Evolutionary conservation across 1,140 invertebrate genomes (phyloP).

Genomic region (Ectropis grisescens): DNA sequence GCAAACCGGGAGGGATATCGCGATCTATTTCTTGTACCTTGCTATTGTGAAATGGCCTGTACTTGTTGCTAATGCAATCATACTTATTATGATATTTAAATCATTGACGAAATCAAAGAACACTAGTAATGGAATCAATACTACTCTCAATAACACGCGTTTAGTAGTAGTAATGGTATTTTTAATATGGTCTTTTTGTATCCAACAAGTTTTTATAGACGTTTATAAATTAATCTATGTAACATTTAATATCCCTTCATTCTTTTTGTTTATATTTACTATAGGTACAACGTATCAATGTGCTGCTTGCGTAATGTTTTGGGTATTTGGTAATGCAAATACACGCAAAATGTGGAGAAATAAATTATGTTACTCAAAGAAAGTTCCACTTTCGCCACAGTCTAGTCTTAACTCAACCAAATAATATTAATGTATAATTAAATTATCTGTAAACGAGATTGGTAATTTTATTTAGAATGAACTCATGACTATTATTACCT

Average conservation of each 20-base stretch:
- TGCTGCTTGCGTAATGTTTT: constrained; percentile 46
- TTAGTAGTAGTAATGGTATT: constrained; percentile 39
- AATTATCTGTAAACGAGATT: too few relatives aligned
- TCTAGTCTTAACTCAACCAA: too few relatives aligned
- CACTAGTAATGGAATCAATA: constrained; percentile 26
- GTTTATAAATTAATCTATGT: constrained; percentile 24
- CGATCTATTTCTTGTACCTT: constrained; percentile 23
- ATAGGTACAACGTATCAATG: constrained; percentile 40
- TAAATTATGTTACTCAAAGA: too few relatives aligned
- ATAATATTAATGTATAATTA: too few relatives aligned
- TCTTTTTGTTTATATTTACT: constrained; percentile 20
- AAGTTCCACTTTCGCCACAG: too few relatives aligned
- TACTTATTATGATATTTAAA: constrained; percentile 31
- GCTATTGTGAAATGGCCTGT: constrained; percentile 45
- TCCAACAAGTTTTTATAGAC: constrained; percentile 43
- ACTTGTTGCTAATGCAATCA: constrained; percentile 27
- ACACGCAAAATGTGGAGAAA: constrained; percentile 41
- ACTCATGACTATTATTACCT: too few relatives aligned
- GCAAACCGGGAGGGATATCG: constrained; percentile 9
- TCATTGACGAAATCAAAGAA: constrained; percentile 28
- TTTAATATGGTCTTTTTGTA: constrained; percentile 42
- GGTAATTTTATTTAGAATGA: too few relatives aligned
- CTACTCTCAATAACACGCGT: constrained; percentile 29
- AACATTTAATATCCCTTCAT: neutral
- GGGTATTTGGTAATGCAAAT: constrained; percentile 52